These are phyloP conservation scores for Schizopygopsis pylzovi DNA, from an alignment of 2,797 vertebrate species.

Conservation along the genomic window DNA sequence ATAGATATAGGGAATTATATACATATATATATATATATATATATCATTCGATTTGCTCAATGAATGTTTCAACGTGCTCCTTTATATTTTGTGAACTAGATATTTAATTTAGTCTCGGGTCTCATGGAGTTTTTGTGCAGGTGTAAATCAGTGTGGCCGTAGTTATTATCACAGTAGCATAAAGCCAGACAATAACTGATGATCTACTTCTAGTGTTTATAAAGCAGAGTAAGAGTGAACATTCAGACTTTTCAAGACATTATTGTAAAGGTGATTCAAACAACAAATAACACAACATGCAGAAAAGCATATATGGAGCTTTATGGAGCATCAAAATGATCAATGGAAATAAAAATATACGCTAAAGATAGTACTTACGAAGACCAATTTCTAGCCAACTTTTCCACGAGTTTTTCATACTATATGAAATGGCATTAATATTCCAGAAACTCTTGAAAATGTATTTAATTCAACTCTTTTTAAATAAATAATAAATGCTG, in stretches of 20 bases:
- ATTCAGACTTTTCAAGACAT: neutral
- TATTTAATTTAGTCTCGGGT: neutral
- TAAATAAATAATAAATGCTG: neutral
- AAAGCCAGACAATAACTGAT: conserved; percentile 28
- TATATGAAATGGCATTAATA: neutral
- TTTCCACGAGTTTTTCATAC: neutral
- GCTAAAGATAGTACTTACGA: neutral
- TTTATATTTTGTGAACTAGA: neutral
- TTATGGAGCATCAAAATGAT: neutral
- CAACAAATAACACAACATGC: neutral
- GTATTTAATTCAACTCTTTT: neutral
- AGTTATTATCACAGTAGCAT: conserved; percentile 9
- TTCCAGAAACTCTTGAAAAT: neutral
- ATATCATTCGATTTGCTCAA: neutral
- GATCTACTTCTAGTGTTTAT: neutral
- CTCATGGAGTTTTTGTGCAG: neutral
- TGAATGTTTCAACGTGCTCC: neutral
- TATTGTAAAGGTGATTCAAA: neutral
- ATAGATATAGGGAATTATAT: too few relatives aligned
- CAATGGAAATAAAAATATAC: neutral
- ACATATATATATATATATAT: too few relatives aligned
- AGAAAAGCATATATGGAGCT: neutral
- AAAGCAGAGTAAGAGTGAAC: neutral
- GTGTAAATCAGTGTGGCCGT: neutral
- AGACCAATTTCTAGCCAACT: neutral